Percentiles rank a stretch among this genome's conserved stretches.
phyloP scores from a whole-genome alignment of 2,888 invertebrate species.

The Deilephila elpenor region DNA sequence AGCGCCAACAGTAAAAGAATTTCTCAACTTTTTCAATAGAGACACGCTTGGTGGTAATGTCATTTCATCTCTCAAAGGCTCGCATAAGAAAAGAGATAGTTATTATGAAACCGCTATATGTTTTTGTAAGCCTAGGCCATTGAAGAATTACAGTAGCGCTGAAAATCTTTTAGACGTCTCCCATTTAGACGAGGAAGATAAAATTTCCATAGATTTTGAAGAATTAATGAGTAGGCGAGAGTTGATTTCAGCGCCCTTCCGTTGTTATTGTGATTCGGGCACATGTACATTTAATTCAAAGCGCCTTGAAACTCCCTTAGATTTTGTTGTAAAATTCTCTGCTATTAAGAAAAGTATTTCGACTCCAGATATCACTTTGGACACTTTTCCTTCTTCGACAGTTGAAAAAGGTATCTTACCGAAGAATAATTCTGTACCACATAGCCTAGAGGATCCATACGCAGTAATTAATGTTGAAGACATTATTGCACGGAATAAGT shows the following conservation, averaged over 20 bases:
- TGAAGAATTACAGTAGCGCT: constrained; percentile 75
- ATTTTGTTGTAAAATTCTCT: constrained; percentile 75
- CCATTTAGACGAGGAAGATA: constrained; percentile 56
- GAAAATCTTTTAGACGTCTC: constrained; percentile 72
- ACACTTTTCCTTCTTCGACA: constrained; percentile 66
- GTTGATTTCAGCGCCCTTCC: constrained; percentile 68
- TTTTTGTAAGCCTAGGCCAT: constrained; percentile 73
- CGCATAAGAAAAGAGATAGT: constrained; percentile 62
- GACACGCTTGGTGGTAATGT: constrained; percentile 54
- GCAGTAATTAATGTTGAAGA: constrained; percentile 66
- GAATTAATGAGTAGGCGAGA: constrained; percentile 61
- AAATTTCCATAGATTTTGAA: constrained; percentile 65
- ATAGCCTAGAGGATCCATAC: constrained; percentile 72
- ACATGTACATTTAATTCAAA: constrained; percentile 69
- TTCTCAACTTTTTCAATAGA: constrained; percentile 78
- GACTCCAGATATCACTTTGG: constrained; percentile 75
- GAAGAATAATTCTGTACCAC: constrained; percentile 73
- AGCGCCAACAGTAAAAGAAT: constrained; percentile 74
- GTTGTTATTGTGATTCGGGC: constrained; percentile 76
- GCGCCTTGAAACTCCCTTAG: constrained; percentile 60
- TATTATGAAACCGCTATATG: constrained; percentile 80
- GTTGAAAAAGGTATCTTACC: constrained; percentile 53
- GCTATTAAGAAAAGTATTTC: constrained; percentile 78
- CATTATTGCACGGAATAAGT: constrained; percentile 58
- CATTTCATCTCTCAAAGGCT: constrained; percentile 20